Percentiles rank a stretch among this genome's conserved stretches.
phyloP scores from a whole-genome alignment of 1,140 invertebrate genomes.

The Spodoptera frugiperda region DNA sequence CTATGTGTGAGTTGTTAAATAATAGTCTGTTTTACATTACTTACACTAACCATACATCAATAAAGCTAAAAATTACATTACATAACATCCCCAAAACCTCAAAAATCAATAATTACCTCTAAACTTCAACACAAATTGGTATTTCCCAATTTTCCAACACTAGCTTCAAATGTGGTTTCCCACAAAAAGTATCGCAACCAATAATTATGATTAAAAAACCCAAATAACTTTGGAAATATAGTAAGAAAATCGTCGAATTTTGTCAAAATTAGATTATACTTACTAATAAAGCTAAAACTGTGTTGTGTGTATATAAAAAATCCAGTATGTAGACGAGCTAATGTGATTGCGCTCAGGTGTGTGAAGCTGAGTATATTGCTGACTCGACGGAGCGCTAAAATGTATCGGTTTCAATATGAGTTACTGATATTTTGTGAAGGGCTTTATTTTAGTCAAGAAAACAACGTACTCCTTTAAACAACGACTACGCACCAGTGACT shows the following conservation, averaged over 20 bases:
- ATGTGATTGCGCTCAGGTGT: conserved; percentile 83
- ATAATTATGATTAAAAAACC: conserved; percentile 15
- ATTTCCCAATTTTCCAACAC: too few relatives aligned
- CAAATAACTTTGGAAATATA: too few relatives aligned
- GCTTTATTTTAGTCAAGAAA: too few relatives aligned
- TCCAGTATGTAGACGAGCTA: conserved; percentile 58
- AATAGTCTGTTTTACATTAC: too few relatives aligned
- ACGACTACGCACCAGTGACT: too few relatives aligned
- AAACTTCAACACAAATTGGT: too few relatives aligned
- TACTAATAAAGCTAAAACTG: neutral
- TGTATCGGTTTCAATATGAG: conserved; percentile 14
- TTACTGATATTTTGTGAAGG: neutral
- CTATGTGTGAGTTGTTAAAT: too few relatives aligned
- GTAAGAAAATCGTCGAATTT: conserved; percentile 4
- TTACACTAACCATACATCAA: too few relatives aligned
- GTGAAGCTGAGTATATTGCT: conserved; percentile 76
- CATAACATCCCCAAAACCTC: too few relatives aligned
- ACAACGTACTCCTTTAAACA: too few relatives aligned
- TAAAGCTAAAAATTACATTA: too few relatives aligned
- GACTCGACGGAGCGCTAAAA: conserved; percentile 62
- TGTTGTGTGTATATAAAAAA: conserved; percentile 35
- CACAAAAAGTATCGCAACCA: neutral
- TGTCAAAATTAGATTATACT: conserved; percentile 23
- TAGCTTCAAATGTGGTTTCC: neutral
- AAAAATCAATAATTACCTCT: too few relatives aligned